These are phyloP conservation scores for Tryphoninae sp. DNA, from an alignment of 2,888 invertebrate species.

Conservation along the genomic window DNA sequence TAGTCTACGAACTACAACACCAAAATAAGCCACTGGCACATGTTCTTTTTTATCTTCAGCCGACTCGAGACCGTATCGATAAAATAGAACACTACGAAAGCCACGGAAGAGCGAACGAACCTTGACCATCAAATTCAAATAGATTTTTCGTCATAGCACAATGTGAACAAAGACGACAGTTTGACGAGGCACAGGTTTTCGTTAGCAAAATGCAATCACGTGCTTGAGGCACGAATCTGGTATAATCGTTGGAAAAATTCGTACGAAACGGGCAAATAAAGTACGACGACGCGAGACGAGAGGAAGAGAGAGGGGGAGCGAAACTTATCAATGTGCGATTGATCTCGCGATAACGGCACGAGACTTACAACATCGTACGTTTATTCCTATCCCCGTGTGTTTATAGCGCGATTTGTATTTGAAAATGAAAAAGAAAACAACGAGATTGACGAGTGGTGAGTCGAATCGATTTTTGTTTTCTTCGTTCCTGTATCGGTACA, in stretches of 20 bases:
- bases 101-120: no score
- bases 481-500: conserved; percentile 9
- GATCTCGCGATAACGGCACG: conserved; percentile 48
- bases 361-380: conserved; percentile 7
- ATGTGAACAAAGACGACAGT: no score
- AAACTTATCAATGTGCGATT: conserved; percentile 48
- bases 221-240: neutral
- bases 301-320: conserved; percentile 18
- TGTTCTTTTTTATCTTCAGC: no score
- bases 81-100: no score
- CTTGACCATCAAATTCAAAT: no score
- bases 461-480: conserved; percentile 2
- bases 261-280: conserved; percentile 20
- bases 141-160: no score
- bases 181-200: no score
- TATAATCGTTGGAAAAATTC: neutral
- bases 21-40: no score
- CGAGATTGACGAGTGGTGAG: neutral
- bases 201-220: neutral
- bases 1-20: no score
- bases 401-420: conserved; percentile 1
- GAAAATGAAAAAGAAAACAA: conserved; percentile 7
- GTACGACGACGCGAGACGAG: neutral
- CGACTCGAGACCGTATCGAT: no score
- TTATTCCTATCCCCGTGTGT: neutral